Evolutionary conservation across 2,113 vertebrate species (phyloP), one percentile per base, ranked within the genome.

Genomic region (Stegostoma tigrinum): DNA sequence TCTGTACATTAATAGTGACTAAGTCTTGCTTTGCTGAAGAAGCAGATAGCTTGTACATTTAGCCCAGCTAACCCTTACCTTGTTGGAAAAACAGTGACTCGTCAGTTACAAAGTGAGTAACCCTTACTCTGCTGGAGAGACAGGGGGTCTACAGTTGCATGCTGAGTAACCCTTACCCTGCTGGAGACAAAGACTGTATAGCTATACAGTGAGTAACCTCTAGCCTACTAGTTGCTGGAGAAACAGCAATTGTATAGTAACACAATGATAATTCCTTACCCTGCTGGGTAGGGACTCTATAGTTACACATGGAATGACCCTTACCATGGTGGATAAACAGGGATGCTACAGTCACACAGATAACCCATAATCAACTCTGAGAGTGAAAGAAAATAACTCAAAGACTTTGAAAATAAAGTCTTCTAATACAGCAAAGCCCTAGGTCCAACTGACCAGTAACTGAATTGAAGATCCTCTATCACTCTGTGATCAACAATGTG

Each of bases 1-100:
- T 95, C 67, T 95, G 68, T 48, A 52, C 24, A 95, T 48, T 72
- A 75, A 75, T 42, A 95, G 68, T 52, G 67, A 95, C 67, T 52
- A 75, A 27, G 67, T 10, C 21, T 52, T 70, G 52, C 2, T 34
- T 45, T 52, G 68, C 23, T 95, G 67, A 52, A 72, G 45, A 95
- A 95, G 72, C 15, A 95, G 45, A 64, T 23, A 93, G 34, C 6
- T 67, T 95, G 27, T 72, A 61, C 17, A 94, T 5, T 67, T 45
- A 45, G 30, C 1, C 8, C 19, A 30, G 52, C 67, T 72, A 70
- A 72, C 24, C 68, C 67, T 95, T 75, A 30, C 66, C 93, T 21
- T 68, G 66, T 24, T 17, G 24, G 45, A 95, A 42, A 72, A 72
- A 45, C 27, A 72, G 61, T 34, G 23, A 67, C 34, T 93, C 8